Percentiles rank a stretch among this genome's conserved stretches.
These are phyloP conservation scores for Synanthedon andrenaeformis DNA, from an alignment of 2,888 invertebrate species.

Conservation along the genomic window DNA sequence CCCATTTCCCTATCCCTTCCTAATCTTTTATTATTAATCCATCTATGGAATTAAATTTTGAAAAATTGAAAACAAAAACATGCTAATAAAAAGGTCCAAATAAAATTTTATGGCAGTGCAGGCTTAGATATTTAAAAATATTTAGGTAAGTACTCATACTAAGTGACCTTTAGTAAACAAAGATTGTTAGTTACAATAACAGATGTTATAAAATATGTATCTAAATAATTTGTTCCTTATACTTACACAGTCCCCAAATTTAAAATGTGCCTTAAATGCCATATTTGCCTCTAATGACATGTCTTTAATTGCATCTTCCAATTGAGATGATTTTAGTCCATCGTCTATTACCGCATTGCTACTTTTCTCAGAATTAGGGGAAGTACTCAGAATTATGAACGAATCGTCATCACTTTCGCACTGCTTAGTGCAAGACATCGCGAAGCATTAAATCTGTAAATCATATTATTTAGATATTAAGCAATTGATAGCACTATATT, in stretches of 20 bases:
- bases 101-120: too few species aligned
- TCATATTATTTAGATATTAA: neutral
- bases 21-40: too few species aligned
- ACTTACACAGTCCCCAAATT: conserved; percentile 53
- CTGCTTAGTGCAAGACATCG: conserved; percentile 7
- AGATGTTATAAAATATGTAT: too few species aligned
- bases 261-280: conserved; percentile 55
- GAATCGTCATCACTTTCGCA: conserved; percentile 52
- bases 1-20: too few species aligned
- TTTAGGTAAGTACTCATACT: too few species aligned
- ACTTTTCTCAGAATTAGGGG: conserved; percentile 47
- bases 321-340: conserved; percentile 27
- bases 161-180: too few species aligned
- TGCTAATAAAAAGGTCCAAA: too few species aligned
- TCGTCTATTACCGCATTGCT: conserved; percentile 26
- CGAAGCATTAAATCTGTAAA: neutral
- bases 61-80: too few species aligned
- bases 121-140: too few species aligned
- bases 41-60: too few species aligned
- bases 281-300: conserved; percentile 41
- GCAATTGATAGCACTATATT: too few species aligned
- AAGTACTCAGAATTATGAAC: conserved; percentile 56
- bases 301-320: conserved; percentile 55
- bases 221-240: neutral
- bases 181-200: too few species aligned